Conservation (phyloP, 2,888 invertebrate species). For the Sympetrum striolatum region DNA sequence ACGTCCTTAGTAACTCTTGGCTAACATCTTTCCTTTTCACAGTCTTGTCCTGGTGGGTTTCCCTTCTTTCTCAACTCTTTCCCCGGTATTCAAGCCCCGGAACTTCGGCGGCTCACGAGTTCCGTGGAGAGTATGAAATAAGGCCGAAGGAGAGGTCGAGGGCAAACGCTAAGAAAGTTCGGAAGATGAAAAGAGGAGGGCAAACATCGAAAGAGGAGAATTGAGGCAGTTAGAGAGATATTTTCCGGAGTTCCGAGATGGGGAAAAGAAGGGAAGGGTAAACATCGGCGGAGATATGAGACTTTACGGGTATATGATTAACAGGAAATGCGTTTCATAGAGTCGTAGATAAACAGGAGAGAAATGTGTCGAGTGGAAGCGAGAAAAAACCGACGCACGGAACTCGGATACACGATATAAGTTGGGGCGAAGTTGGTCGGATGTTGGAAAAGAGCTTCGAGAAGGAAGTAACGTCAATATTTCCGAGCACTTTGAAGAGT, state of each 20-base stretch:
- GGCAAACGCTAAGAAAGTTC: not conserved
- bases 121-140: not conserved
- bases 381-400: too few relatives aligned
- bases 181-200: not conserved
- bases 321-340: not conserved
- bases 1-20: not conserved
- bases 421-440: too few relatives aligned
- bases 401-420: too few relatives aligned
- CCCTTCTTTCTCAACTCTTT: not conserved
- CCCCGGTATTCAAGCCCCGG: not conserved
- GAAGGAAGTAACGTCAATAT: too few relatives aligned
- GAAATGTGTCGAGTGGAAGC: not conserved
- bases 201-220: not conserved
- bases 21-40: not conserved
- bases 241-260: not conserved
- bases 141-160: not conserved
- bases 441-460: too few relatives aligned
- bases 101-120: not conserved
- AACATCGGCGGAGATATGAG: not conserved
- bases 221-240: not conserved
- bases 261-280: not conserved
- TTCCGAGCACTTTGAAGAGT: too few relatives aligned
- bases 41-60: not conserved
- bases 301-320: not conserved
- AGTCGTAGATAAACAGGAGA: not conserved